Evolutionary conservation across 2,113 vertebrate species (phyloP).

Genomic region (Gambusia affinis): DNA sequence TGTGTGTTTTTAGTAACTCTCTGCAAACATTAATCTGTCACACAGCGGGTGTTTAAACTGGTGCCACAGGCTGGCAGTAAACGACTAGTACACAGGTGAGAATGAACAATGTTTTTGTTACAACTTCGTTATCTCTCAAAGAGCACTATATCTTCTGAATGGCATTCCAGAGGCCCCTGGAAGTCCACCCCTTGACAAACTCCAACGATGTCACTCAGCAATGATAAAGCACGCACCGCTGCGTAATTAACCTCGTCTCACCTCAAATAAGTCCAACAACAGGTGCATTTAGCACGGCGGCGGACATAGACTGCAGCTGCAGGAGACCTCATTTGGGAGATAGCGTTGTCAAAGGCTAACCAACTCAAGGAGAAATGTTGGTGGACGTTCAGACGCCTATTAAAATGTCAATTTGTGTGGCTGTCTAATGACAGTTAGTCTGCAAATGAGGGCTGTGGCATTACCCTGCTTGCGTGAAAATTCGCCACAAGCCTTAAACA

Average conservation of each 20-base stretch:
- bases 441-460: constrained; percentile 11
- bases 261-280: constrained; percentile 60
- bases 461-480: not conserved
- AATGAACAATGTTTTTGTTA: constrained; percentile 15
- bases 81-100: not conserved
- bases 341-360: constrained; percentile 56
- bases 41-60: not conserved
- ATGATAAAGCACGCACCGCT: constrained; percentile 46
- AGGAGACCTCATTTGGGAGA: constrained; percentile 50
- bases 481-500: not conserved
- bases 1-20: not conserved
- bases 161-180: constrained; percentile 35
- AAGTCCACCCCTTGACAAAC: constrained; percentile 41
- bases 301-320: constrained; percentile 36
- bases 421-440: constrained; percentile 25
- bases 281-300: constrained; percentile 51
- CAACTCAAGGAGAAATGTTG: constrained; percentile 9
- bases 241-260: constrained; percentile 66
- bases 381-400: constrained; percentile 13
- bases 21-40: not conserved
- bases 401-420: constrained; percentile 19
- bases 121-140: constrained; percentile 11
- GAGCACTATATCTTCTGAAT: constrained; percentile 16
- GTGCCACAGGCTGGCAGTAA: constrained; percentile 4
- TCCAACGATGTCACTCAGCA: constrained; percentile 36